Conservation (phyloP, 1,140 invertebrate species). For the Amphibalanus amphitrite region DNA sequence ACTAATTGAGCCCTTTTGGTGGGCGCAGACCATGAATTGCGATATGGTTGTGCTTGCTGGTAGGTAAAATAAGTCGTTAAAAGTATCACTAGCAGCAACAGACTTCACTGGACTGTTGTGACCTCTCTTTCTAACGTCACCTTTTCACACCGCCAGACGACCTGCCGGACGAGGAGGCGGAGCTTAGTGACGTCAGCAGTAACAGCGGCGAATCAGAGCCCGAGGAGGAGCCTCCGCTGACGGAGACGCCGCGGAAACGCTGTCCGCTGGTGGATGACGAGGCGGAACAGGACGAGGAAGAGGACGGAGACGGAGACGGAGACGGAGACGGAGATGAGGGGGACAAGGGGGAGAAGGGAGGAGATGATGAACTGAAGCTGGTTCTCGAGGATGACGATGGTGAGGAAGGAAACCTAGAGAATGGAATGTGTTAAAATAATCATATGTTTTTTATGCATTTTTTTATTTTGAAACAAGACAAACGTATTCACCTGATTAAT, state of each 20-base stretch:
- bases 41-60: too few relatives aligned
- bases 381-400: slow-evolving; percentile 17
- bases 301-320: slow-evolving; percentile 37
- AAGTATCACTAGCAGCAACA: too few relatives aligned
- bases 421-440: too few relatives aligned
- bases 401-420: slow-evolving; percentile 11
- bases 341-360: slow-evolving; percentile 15
- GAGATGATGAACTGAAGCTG: slow-evolving; percentile 18
- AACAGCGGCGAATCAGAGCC: slow-evolving; percentile 1
- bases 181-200: slow-evolving; percentile 4
- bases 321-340: slow-evolving; percentile 19
- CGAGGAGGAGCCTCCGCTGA: slow-evolving; percentile 8
- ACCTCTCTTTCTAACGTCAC: too few relatives aligned
- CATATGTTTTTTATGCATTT: too few relatives aligned
- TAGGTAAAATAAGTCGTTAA: too few relatives aligned
- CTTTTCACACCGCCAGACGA: too few relatives aligned
- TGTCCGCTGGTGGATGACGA: slow-evolving; percentile 13
- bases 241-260: slow-evolving; percentile 2
- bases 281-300: slow-evolving; percentile 14
- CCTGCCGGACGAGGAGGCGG: slow-evolving; percentile 9
- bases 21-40: too few relatives aligned
- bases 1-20: too few relatives aligned
- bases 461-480: too few relatives aligned
- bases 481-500: too few relatives aligned
- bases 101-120: too few relatives aligned